Evolutionary conservation across 2,113 vertebrate genomes (phyloP).

Genomic region (Otus sunia): DNA sequence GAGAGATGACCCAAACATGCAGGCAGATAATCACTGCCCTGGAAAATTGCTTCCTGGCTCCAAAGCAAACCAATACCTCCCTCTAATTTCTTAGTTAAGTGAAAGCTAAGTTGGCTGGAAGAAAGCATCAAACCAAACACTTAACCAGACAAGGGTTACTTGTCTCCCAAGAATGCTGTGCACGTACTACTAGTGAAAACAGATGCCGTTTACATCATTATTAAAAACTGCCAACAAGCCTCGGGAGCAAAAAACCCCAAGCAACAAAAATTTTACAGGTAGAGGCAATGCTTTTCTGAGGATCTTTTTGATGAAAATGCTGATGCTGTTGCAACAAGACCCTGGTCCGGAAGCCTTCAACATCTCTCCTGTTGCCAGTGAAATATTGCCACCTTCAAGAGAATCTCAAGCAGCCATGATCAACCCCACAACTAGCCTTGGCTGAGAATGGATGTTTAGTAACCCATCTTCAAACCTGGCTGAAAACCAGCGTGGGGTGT

Average conservation of each 20-base stretch:
- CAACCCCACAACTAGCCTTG: neutral
- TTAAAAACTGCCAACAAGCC: neutral
- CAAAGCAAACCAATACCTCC: neutral
- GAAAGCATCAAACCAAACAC: neutral
- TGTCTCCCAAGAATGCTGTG: neutral
- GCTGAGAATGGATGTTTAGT: constrained; percentile 5
- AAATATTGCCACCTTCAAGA: neutral
- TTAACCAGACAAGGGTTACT: neutral
- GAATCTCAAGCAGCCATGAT: neutral
- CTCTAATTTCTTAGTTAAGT: neutral
- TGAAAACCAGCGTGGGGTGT: neutral
- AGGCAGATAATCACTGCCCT: neutral
- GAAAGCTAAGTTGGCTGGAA: neutral
- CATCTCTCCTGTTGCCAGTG: neutral
- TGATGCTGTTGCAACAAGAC: neutral
- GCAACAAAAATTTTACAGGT: neutral
- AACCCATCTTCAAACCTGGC: neutral
- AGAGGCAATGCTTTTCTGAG: neutral
- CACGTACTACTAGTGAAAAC: neutral
- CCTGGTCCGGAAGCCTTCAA: neutral
- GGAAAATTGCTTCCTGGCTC: neutral
- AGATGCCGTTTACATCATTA: neutral
- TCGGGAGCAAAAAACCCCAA: neutral
- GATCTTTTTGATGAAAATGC: neutral
- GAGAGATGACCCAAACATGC: neutral